Conservation (phyloP, 2,113 vertebrate species). For the Octodon degus region DNA sequence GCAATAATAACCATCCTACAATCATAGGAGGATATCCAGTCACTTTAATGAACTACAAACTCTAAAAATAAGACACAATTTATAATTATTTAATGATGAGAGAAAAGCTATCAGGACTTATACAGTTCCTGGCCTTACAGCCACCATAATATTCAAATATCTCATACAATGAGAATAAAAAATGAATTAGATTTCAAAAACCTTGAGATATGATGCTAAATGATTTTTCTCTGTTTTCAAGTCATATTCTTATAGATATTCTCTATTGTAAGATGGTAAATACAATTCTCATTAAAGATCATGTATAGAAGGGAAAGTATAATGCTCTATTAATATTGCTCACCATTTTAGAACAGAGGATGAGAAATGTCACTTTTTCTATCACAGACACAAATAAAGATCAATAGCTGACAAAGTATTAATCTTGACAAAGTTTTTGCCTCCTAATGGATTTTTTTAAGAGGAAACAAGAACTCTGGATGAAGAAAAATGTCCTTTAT, state of each 20-base stretch:
- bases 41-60: conserved; percentile 80
- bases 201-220: conserved; percentile 82
- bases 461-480: conserved; percentile 44
- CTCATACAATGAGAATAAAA: conserved; percentile 81
- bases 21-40: conserved; percentile 67
- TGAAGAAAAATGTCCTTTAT: conserved; percentile 21
- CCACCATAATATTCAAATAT: conserved; percentile 76
- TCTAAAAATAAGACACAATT: conserved; percentile 78
- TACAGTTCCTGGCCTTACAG: conserved; percentile 73
- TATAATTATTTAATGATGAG: conserved; percentile 80
- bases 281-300: conserved; percentile 91
- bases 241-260: conserved; percentile 83
- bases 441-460: conserved; percentile 58
- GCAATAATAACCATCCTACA: conserved; percentile 64
- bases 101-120: conserved; percentile 78
- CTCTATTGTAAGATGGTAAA: conserved; percentile 83
- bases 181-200: conserved; percentile 80
- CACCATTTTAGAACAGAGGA: conserved; percentile 81
- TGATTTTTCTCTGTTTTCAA: conserved; percentile 84
- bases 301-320: conserved; percentile 86
- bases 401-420: conserved; percentile 66
- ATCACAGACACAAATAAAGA: conserved; percentile 64
- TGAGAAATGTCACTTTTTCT: conserved; percentile 76
- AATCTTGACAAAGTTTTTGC: conserved; percentile 59
- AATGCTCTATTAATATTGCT: conserved; percentile 84